A percentile compares a stretch with the other conserved stretches of the same genome.
Evolutionary conservation across 1,140 invertebrate species (phyloP).

Genomic region (Sitodiplosis mosellana): DNA sequence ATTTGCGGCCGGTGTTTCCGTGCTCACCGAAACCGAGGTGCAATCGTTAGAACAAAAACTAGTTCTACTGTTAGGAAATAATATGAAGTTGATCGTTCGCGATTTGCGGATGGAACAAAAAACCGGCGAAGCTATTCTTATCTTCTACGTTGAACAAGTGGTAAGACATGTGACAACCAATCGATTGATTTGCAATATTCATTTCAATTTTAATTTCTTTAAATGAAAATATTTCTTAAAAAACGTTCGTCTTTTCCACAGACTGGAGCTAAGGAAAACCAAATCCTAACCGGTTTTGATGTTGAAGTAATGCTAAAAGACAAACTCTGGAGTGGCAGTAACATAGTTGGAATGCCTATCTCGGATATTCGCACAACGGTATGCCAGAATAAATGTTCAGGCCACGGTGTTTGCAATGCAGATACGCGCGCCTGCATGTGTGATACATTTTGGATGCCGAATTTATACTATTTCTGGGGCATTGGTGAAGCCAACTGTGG

Average conservation of each 20-base stretch:
- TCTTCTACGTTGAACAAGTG: constrained; percentile 35
- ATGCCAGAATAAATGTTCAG: constrained; percentile 86
- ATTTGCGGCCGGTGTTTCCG: constrained; percentile 48
- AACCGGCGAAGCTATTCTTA: constrained; percentile 36
- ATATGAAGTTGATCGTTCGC: constrained; percentile 39
- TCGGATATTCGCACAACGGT: constrained; percentile 57
- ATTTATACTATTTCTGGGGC: constrained; percentile 29
- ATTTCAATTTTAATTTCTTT: background rate
- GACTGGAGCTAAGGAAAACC: background rate
- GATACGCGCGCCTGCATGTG: constrained; percentile 69
- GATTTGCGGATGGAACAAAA: constrained; percentile 39
- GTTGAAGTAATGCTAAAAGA: constrained; percentile 42
- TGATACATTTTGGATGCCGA: constrained; percentile 92
- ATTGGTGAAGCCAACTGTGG: constrained; percentile 34
- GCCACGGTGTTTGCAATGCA: constrained; percentile 76
- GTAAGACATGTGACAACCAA: background rate
- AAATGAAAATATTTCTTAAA: background rate
- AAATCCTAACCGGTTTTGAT: constrained; percentile 24
- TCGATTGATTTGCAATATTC: background rate
- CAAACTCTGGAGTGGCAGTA: constrained; percentile 47
- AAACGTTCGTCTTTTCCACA: background rate
- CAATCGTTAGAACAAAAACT: constrained; percentile 28
- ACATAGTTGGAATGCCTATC: constrained; percentile 54
- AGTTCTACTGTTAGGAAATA: constrained; percentile 45
- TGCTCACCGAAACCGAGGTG: constrained; percentile 21